These are phyloP conservation scores for Aix galericulata DNA, from an alignment of 2,113 vertebrate species.

Conservation along the genomic window DNA sequence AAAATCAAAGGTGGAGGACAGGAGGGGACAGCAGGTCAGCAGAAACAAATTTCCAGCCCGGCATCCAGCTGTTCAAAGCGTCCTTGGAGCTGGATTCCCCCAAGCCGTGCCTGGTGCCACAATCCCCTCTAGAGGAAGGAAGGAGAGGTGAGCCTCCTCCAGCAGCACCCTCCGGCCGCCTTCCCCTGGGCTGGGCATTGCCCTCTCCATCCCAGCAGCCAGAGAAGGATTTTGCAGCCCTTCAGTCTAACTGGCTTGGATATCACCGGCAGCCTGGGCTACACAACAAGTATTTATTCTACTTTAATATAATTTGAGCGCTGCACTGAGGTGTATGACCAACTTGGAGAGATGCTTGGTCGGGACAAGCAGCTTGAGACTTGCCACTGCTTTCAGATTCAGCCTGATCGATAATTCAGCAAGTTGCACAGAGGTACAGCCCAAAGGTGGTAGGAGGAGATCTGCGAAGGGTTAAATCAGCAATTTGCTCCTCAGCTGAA, in stretches of 20 bases:
- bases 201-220: too few species aligned
- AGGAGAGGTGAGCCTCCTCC: background rate
- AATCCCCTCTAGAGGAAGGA: conserved; percentile 40
- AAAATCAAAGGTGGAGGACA: background rate
- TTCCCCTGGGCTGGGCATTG: too few species aligned
- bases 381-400: background rate
- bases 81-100: accelerated
- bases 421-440: background rate
- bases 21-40: background rate
- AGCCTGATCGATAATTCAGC: background rate
- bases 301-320: background rate
- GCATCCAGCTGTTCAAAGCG: background rate
- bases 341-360: background rate
- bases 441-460: background rate
- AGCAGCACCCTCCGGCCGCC: accelerated
- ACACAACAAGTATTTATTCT: background rate
- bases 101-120: background rate
- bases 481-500: background rate
- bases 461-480: background rate
- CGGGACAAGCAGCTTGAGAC: background rate
- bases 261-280: background rate
- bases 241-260: background rate
- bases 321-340: background rate
- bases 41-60: background rate
- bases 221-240: background rate